phyloP scores from a whole-genome alignment of 2,888 invertebrate species.

The Aspidapion aeneum region DNA sequence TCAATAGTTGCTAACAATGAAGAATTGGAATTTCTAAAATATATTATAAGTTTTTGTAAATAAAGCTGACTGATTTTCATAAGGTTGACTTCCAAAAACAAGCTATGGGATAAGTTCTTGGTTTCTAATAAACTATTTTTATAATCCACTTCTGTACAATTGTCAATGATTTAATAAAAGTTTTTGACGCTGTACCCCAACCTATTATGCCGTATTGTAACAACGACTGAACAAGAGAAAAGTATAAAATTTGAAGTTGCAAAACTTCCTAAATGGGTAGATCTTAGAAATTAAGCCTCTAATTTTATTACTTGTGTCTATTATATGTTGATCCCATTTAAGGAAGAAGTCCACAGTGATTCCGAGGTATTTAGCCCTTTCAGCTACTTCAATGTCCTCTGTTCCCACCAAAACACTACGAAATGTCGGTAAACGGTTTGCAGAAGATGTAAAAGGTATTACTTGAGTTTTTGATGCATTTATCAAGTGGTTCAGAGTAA shows the following conservation, averaged over 20 bases:
- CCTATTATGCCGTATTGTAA: not conserved
- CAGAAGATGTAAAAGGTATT: too few relatives aligned
- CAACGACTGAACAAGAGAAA: not conserved
- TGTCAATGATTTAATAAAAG: not conserved
- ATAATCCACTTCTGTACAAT: not conserved
- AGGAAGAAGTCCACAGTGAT: not conserved
- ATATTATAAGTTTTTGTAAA: too few relatives aligned
- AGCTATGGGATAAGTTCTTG: not conserved
- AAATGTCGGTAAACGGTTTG: too few relatives aligned
- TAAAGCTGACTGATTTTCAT: not conserved
- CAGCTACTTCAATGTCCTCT: not conserved
- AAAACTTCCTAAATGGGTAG: not conserved
- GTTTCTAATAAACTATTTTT: not conserved
- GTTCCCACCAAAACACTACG: too few relatives aligned
- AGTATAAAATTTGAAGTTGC: not conserved
- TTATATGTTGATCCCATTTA: not conserved
- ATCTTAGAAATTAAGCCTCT: not conserved
- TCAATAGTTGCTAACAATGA: too few relatives aligned
- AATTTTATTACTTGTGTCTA: too few relatives aligned
- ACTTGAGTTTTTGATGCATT: too few relatives aligned
- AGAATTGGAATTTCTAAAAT: too few relatives aligned
- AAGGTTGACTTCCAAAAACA: not conserved
- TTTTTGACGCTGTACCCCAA: not conserved
- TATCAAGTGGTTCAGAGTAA: too few relatives aligned
- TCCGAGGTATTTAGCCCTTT: not conserved